phyloP scores from a whole-genome alignment of 2,888 invertebrate genomes.

The Eucera pruinosa region DNA sequence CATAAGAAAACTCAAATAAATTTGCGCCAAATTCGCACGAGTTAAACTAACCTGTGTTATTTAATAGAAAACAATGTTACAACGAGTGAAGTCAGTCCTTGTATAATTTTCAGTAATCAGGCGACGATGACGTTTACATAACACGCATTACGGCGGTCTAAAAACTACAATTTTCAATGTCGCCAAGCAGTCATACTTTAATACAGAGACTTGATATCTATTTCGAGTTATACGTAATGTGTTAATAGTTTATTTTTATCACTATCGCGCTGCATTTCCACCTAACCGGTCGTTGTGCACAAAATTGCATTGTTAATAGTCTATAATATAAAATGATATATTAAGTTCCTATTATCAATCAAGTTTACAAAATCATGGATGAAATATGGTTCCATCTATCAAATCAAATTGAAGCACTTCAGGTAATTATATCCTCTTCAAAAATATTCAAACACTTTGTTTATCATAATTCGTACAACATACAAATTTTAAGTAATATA shows the following conservation, averaged over 20 bases:
- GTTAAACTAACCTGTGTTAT: slow-evolving; percentile 56
- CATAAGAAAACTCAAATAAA: slow-evolving; percentile 58
- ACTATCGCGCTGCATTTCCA: slow-evolving; percentile 75
- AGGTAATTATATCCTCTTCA: slow-evolving; percentile 73
- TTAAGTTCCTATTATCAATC: slow-evolving; percentile 16
- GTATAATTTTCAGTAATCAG: not conserved
- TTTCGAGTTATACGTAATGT: slow-evolving; percentile 79
- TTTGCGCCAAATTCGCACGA: slow-evolving; percentile 40
- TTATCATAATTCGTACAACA: not conserved
- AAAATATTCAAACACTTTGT: not conserved
- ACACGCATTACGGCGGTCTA: too few species aligned
- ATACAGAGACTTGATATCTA: slow-evolving; percentile 73
- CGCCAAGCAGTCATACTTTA: slow-evolving; percentile 36
- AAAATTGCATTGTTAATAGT: slow-evolving; percentile 37
- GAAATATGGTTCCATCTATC: slow-evolving; percentile 81
- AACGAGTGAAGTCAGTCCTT: not conserved
- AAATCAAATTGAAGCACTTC: slow-evolving; percentile 79
- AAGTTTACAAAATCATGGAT: slow-evolving; percentile 75
- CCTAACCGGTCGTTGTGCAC: slow-evolving; percentile 59
- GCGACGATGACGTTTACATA: not conserved
- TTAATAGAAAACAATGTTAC: slow-evolving; percentile 23
- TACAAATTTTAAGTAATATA: not conserved
- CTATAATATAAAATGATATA: slow-evolving; percentile 39
- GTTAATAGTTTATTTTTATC: slow-evolving; percentile 83
- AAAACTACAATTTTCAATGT: slow-evolving; percentile 9